phyloP scores from a whole-genome alignment of 2,888 invertebrate species.

The Pollenia griseotomentosa region DNA sequence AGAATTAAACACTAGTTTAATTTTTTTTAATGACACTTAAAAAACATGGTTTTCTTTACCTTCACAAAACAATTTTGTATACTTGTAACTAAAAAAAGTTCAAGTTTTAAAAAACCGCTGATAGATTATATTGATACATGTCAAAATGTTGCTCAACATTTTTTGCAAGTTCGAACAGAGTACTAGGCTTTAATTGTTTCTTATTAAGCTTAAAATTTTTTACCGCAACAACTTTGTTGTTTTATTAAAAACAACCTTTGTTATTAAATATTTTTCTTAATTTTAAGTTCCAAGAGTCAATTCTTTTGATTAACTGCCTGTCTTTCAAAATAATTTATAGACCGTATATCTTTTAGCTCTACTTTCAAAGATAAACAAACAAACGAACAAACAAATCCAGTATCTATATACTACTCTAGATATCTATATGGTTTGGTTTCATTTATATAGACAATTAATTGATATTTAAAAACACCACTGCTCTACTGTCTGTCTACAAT shows the following conservation, averaged over 20 bases:
- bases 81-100: too few species aligned
- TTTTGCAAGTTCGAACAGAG: too few species aligned
- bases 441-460: conserved; percentile 65
- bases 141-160: too few species aligned
- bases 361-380: conserved; percentile 57
- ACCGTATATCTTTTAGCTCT: conserved; percentile 24
- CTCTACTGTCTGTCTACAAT: conserved; percentile 43
- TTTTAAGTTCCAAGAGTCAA: neutral
- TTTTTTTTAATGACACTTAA: neutral
- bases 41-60: neutral
- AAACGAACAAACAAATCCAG: conserved; percentile 62
- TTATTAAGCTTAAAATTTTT: too few species aligned
- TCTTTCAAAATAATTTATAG: neutral
- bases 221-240: too few species aligned
- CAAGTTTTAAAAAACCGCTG: too few species aligned
- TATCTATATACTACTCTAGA: conserved; percentile 15
- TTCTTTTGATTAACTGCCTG: neutral
- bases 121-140: too few species aligned
- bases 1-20: too few species aligned
- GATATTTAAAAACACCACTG: conserved; percentile 66
- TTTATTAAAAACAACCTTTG: too few species aligned
- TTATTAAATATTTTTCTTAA: neutral
- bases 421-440: conserved; percentile 15
- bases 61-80: too few species aligned
- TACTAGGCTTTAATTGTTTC: too few species aligned